phyloP scores from a whole-genome alignment of 2,888 invertebrate genomes.

The Trissolcus brochymenae region DNA sequence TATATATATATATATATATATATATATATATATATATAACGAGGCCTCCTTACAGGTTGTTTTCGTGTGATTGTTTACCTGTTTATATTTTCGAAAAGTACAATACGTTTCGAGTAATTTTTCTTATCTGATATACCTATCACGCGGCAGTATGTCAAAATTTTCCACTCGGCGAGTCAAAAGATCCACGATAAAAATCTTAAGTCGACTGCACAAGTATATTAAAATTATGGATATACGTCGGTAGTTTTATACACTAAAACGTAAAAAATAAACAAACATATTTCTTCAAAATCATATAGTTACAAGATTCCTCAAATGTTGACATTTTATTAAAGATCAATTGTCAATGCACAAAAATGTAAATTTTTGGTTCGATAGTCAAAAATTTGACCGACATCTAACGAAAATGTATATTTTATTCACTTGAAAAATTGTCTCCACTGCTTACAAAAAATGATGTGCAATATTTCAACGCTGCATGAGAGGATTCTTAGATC shows the following conservation, averaged over 20 bases:
- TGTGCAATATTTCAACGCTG: conserved; percentile 14
- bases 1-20: no score
- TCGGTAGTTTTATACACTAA: conserved; percentile 23
- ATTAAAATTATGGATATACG: conserved; percentile 34
- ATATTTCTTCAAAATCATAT: no score
- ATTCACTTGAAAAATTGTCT: no score
- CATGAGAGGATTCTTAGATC: conserved; percentile 5
- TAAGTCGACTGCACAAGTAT: conserved; percentile 6
- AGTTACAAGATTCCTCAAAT: no score
- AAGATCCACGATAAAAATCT: conserved; percentile 9
- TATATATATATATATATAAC: no score
- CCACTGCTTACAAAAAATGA: conserved; percentile 20
- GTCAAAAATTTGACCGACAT: no score
- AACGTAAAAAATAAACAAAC: conserved; percentile 14
- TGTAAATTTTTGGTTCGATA: no score
- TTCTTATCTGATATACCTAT: conserved; percentile 23
- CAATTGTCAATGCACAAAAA: no score
- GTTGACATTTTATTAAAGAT: no score
- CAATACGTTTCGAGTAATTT: conserved; percentile 19
- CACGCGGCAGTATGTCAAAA: conserved; percentile 30
- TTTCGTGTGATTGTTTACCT: no score
- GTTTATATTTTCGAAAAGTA: background rate
- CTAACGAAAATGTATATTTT: no score
- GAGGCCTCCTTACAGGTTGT: no score
- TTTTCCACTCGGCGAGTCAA: conserved; percentile 14